Evolutionary conservation across 2,113 vertebrate genomes (phyloP).

Genomic region (Neotragus moschatus): DNA sequence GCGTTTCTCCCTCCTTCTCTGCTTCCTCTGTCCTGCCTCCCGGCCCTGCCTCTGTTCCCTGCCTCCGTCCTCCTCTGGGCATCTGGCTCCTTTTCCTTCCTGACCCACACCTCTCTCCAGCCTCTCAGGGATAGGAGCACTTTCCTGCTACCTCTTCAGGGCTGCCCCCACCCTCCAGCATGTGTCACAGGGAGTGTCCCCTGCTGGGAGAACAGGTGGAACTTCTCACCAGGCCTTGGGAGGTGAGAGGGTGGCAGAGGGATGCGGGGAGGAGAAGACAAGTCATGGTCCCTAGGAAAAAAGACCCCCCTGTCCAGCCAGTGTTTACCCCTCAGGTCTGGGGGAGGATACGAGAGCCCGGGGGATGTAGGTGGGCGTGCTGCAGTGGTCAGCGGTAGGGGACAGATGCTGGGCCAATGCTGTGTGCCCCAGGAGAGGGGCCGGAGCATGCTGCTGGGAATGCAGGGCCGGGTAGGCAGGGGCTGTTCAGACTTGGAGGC

Average conservation of each 20-base stretch:
- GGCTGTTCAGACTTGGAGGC: background rate
- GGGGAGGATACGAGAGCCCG: background rate
- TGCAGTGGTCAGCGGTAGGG: background rate
- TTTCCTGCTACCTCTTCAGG: background rate
- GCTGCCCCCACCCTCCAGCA: background rate
- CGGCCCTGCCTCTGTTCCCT: rapidly evolving
- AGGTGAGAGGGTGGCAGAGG: rapidly evolving
- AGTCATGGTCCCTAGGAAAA: background rate
- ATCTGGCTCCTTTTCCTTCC: background rate
- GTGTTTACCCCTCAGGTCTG: background rate
- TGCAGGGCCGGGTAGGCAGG: background rate
- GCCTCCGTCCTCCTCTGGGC: background rate
- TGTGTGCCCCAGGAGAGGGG: background rate
- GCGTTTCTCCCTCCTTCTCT: too few species aligned
- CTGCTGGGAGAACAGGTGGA: background rate
- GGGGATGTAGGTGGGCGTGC: background rate
- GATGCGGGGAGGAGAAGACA: background rate
- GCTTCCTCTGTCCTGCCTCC: background rate
- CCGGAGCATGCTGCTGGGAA: background rate
- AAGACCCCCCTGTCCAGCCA: too few species aligned
- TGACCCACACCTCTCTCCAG: background rate
- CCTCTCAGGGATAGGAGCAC: background rate
- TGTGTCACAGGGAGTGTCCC: too few species aligned
- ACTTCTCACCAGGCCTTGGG: background rate
- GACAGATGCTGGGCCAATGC: background rate